Percentiles rank a stretch among this genome's conserved stretches.
Evolutionary conservation across 2,113 vertebrate species (phyloP).

Genomic region (Sakesphorus luctuosus): DNA sequence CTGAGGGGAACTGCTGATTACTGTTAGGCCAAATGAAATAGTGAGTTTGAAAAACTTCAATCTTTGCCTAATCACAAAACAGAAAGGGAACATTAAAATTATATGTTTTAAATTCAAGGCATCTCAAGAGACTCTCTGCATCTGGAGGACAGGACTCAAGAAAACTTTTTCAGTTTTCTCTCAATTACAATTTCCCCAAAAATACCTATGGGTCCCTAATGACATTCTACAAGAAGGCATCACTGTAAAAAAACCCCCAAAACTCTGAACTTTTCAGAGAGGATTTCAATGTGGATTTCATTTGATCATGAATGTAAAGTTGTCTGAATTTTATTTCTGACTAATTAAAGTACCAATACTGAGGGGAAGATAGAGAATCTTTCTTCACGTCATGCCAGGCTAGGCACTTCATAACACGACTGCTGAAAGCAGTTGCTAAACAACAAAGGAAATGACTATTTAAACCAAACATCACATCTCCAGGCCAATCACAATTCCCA

Average conservation of each 20-base stretch:
- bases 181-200: not conserved
- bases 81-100: constrained; percentile 28
- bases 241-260: not conserved
- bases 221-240: not conserved
- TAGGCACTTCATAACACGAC: not conserved
- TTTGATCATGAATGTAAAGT: not conserved
- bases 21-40: constrained; percentile 62
- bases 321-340: not conserved
- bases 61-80: constrained; percentile 39
- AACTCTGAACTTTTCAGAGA: not conserved
- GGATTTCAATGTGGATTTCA: not conserved
- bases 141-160: not conserved
- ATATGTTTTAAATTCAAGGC: not conserved
- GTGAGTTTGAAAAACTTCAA: not conserved
- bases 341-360: not conserved
- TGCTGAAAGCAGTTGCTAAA: not conserved
- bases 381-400: not conserved
- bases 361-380: not conserved
- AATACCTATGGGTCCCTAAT: not conserved
- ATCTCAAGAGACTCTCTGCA: not conserved
- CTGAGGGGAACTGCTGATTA: not conserved
- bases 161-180: not conserved
- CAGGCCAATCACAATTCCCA: not conserved
- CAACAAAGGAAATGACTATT: not conserved
- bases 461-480: not conserved